A percentile compares a stretch with the other conserved stretches of the same genome.
phyloP scores from a whole-genome alignment of 2,113 vertebrate species.

The human (Homo sapiens) region GRCh38 chr4:154013001-154013500 shows the following conservation, averaged over 20 bases:
- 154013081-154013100: background rate
- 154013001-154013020: background rate
- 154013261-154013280: background rate
- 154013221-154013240: background rate
- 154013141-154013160: background rate
- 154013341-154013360: background rate
- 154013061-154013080: background rate
- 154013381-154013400: background rate
- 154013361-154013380: background rate
- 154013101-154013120: background rate
- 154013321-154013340: background rate
- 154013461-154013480: background rate
- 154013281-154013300: background rate
- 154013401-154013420: background rate
- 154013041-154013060: background rate
- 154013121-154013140: too few relatives aligned
- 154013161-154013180: background rate
- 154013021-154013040: background rate
- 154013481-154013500: background rate
- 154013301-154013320: background rate
- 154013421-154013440: background rate
- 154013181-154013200: background rate
- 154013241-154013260: background rate
- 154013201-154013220: background rate
- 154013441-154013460: background rate